Evolutionary conservation across 2,113 vertebrate species (phyloP), one percentile per base, ranked within the genome.

Genomic region (Puntigrus tetrazona): DNA sequence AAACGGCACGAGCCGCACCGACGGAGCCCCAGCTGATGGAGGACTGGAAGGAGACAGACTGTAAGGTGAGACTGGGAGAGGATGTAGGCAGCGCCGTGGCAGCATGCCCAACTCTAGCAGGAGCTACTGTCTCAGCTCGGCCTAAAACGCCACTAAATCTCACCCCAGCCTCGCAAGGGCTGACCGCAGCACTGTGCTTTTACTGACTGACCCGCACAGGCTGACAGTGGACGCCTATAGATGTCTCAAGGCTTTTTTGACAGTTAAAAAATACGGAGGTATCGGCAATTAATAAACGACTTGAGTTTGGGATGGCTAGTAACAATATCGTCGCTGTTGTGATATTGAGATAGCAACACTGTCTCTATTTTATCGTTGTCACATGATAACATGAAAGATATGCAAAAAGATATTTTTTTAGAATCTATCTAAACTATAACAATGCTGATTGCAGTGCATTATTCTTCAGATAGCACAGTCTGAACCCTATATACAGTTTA

Each of bases 11-110:
- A 65, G 41, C 63, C 67, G 69, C 36, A 73, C 69, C 84, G 85
- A 85, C 88, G 57, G 47, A 50, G 65, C 63, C 76, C 75, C 81
- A 85, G 70, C 79, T 82, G 61, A 79, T 29, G 72, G 75, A 81
- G 52, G 76, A 50, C 65, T 67, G 52, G 47, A 74, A 75, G 63
- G 79, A 74, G 83, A 81, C 47, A 31, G 69, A 74, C 78, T 85
- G 87, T 85, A 87, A 88, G 77, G 65, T 87, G 85, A 88, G 83
- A 83, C 85, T 61, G 65, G 29, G 10, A 78, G 61, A 78, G 88
- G 85, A 86, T 83, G 82, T 63, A 80, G 52, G 67, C 38, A 83
- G 38, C 1, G 36, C 18, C 6, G 38, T 81, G 80, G 83, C 86
- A 74, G 55, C 18, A 7, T 74, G 75, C 57, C 84, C 57, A 52